Conservation (phyloP, 2,797 vertebrate species). For the Gymnothorax reevesii region DNA sequence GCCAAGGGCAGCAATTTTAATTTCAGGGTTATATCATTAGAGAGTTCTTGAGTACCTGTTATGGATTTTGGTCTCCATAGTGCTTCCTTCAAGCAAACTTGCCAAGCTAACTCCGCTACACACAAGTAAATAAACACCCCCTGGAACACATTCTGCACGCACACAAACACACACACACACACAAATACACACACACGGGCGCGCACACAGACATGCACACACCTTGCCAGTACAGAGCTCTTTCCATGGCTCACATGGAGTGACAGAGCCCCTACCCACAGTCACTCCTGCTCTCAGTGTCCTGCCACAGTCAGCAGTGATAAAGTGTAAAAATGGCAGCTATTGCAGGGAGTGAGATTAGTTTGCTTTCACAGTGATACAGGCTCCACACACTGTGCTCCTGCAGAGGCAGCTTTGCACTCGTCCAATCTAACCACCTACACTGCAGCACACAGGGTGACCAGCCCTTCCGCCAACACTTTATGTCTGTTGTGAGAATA, state of each 20-base stretch:
- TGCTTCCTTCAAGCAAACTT: too few relatives aligned
- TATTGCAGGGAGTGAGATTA: not conserved
- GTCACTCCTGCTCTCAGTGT: too few relatives aligned
- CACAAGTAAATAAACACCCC: not conserved
- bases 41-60: too few relatives aligned
- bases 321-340: not conserved
- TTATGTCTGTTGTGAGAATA: not conserved
- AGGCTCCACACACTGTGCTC: not conserved
- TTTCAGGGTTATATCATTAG: too few relatives aligned
- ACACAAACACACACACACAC: not conserved
- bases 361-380: not conserved
- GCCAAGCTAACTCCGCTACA: not conserved
- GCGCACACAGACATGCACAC: too few relatives aligned
- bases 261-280: too few relatives aligned
- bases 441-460: not conserved
- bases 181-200: not conserved
- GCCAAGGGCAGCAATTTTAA: too few relatives aligned
- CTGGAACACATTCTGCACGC: not conserved
- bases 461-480: not conserved
- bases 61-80: too few relatives aligned
- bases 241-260: too few relatives aligned
- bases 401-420: not conserved
- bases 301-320: too few relatives aligned
- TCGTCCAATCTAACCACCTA: not conserved
- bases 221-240: too few relatives aligned